phyloP scores from a whole-genome alignment of 1,140 invertebrate species.

The Oncopodura yosiiana region DNA sequence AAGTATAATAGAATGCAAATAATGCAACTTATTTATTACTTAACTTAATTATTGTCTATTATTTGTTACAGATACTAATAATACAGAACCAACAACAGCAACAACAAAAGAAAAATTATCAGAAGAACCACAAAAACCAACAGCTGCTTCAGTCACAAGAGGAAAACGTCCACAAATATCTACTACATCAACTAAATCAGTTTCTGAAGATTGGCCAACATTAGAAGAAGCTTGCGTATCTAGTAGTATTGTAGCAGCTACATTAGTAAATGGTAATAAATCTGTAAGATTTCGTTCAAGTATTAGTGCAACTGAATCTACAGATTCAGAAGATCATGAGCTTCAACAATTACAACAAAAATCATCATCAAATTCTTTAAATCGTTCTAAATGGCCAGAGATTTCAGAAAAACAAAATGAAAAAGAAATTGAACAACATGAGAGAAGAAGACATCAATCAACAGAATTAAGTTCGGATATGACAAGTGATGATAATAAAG shows the following conservation, averaged over 20 bases:
- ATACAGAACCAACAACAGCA: too few species aligned
- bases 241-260: neutral
- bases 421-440: constrained; percentile 2
- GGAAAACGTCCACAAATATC: too few species aligned
- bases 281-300: neutral
- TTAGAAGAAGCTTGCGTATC: constrained; percentile 16
- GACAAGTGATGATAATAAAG: neutral
- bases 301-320: constrained; percentile 26
- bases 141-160: too few species aligned
- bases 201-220: constrained; percentile 27
- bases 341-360: neutral
- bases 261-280: neutral
- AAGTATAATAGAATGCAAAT: too few species aligned
- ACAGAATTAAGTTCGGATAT: neutral
- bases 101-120: too few species aligned
- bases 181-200: neutral
- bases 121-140: too few species aligned
- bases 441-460: constrained; percentile 5
- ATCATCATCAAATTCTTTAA: neutral
- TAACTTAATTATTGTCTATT: too few species aligned
- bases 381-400: constrained; percentile 13
- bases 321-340: constrained; percentile 19
- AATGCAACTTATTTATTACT: too few species aligned
- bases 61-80: too few species aligned
- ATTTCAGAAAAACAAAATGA: constrained; percentile 3